Evolutionary conservation across 2,797 vertebrate genomes (phyloP).

Genomic region (Leucoraja ocellata): DNA sequence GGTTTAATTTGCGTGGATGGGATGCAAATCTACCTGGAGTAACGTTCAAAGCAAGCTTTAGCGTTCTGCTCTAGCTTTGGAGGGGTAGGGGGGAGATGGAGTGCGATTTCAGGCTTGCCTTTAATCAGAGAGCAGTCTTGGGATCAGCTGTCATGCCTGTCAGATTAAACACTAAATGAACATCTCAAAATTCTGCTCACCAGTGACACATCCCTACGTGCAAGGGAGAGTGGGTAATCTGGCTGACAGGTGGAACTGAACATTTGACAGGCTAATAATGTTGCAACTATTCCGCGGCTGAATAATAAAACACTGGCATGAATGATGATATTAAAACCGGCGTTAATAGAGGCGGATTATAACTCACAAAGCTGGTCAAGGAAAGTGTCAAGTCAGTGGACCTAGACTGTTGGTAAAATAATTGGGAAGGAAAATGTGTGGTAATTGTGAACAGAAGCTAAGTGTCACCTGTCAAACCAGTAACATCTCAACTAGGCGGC

Average conservation of each 20-base stretch:
- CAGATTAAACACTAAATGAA: conserved; percentile 92
- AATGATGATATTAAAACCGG: conserved; percentile 79
- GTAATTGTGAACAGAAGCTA: conserved; percentile 49
- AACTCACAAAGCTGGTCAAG: conserved; percentile 69
- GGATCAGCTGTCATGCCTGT: conserved; percentile 94
- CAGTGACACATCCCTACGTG: conserved; percentile 70
- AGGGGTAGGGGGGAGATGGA: not conserved
- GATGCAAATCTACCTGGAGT: conserved; percentile 35
- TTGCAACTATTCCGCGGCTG: conserved; percentile 76
- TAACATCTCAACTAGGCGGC: conserved; percentile 74
- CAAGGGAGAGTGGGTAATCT: conserved; percentile 89
- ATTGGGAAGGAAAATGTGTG: conserved; percentile 49
- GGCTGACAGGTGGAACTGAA: conserved; percentile 61
- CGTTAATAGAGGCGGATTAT: conserved; percentile 66
- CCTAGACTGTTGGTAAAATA: conserved; percentile 79
- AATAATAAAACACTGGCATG: conserved; percentile 67
- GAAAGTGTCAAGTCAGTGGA: conserved; percentile 70
- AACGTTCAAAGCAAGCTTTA: not conserved
- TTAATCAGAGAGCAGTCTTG: conserved; percentile 73
- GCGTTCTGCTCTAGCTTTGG: not conserved
- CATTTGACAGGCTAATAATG: conserved; percentile 92
- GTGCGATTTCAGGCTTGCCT: conserved; percentile 61
- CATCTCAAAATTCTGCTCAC: conserved; percentile 81
- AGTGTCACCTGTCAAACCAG: conserved; percentile 68
- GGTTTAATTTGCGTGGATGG: not conserved